Conservation (phyloP, 2,797 vertebrate species). For the Borostomias antarcticus region DNA sequence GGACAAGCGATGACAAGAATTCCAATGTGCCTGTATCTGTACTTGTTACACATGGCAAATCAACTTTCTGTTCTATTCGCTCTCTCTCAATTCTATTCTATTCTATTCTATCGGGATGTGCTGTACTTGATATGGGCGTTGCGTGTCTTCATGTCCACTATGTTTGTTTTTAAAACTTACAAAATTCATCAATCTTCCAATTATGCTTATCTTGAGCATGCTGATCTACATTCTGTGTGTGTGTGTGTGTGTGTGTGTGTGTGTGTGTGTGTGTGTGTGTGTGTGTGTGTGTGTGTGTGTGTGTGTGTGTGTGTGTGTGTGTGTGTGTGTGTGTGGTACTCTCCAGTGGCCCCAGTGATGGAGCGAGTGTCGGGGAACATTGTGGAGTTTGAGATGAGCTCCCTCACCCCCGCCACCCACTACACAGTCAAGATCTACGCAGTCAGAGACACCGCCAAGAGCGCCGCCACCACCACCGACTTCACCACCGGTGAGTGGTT, state of each 20-base stretch:
- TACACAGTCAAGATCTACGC: conserved; percentile 89
- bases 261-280: neutral
- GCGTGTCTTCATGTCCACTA: neutral
- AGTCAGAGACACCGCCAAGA: conserved; percentile 84
- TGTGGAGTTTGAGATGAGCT: conserved; percentile 86
- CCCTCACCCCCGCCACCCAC: conserved; percentile 84
- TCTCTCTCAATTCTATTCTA: too few relatives aligned
- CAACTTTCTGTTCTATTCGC: too few relatives aligned
- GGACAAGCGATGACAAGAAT: too few relatives aligned
- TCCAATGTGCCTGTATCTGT: neutral
- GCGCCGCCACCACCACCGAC: conserved; percentile 79
- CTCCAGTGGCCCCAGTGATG: conserved; percentile 84
- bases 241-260: neutral
- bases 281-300: conserved; percentile 13
- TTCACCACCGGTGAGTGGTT: conserved; percentile 87
- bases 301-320: conserved; percentile 6
- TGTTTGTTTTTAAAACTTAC: neutral
- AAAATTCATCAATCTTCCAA: conserved; percentile 6
- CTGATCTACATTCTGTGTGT: conserved; percentile 5
- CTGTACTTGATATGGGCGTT: neutral
- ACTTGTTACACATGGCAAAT: too few relatives aligned
- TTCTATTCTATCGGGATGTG: conserved; percentile 2
- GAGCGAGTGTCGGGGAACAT: conserved; percentile 89
- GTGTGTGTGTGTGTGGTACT: neutral
- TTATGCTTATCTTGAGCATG: conserved; percentile 10